Evolutionary conservation across 2,113 vertebrate genomes (phyloP).

Genomic region (Varanus salvator): DNA sequence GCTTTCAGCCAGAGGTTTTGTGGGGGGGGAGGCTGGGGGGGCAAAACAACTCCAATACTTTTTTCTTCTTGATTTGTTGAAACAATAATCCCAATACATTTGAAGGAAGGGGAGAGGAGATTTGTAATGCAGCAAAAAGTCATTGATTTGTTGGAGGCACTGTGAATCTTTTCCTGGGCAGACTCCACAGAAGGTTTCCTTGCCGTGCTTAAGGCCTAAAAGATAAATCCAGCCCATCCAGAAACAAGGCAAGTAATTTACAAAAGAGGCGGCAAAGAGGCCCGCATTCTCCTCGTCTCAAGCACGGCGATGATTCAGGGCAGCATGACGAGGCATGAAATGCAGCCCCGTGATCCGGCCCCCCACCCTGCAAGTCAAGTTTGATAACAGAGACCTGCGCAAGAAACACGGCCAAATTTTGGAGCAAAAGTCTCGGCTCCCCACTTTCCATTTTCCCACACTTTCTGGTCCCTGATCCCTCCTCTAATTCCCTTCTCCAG

Average conservation of each 20-base stretch:
- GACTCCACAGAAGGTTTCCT: neutral
- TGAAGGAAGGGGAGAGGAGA: neutral
- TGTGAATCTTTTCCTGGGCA: neutral
- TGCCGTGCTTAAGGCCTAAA: neutral
- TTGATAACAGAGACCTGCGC: neutral
- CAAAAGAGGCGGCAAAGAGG: neutral
- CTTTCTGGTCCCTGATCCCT: neutral
- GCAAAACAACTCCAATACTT: neutral
- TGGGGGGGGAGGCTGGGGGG: too few relatives aligned
- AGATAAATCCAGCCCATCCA: neutral
- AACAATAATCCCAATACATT: neutral
- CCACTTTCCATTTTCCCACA: neutral
- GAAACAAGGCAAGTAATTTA: neutral
- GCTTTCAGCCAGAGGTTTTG: neutral
- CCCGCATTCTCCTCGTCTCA: neutral
- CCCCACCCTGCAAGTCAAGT: neutral
- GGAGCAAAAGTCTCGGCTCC: neutral
- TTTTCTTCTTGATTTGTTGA: neutral
- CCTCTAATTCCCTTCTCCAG: neutral
- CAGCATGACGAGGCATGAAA: neutral
- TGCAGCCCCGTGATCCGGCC: too few relatives aligned
- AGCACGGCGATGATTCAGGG: neutral
- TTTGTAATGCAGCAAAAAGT: slow-evolving; percentile 9
- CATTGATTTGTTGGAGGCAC: slow-evolving; percentile 1
- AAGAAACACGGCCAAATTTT: neutral